These are phyloP conservation scores for Nestor notabilis DNA, from an alignment of 2,113 vertebrate genomes.

Conservation along the genomic window DNA sequence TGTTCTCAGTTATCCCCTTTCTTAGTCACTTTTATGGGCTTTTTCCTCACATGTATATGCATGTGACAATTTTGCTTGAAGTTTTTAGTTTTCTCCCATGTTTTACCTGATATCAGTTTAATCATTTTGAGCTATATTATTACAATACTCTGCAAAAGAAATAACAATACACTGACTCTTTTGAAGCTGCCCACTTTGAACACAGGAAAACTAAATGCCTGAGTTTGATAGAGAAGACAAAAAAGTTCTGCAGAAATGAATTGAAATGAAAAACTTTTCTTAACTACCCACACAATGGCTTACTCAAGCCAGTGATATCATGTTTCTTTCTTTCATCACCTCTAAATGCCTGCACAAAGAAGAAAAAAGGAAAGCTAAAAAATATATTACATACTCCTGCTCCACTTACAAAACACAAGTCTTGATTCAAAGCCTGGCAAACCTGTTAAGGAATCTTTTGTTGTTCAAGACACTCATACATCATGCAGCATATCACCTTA, in stretches of 20 bases:
- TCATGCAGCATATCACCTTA: not conserved
- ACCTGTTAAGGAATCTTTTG: conserved; percentile 21
- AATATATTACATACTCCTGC: not conserved
- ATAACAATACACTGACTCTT: not conserved
- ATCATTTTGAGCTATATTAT: conserved; percentile 7
- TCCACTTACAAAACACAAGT: not conserved
- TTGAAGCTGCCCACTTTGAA: conserved; percentile 29
- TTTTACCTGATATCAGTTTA: not conserved
- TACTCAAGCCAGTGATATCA: not conserved
- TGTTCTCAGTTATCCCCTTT: not conserved
- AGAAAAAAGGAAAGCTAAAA: conserved; percentile 27
- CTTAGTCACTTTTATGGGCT: not conserved
- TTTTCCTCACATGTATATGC: not conserved
- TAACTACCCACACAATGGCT: conserved; percentile 38
- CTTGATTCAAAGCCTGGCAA: conserved; percentile 33
- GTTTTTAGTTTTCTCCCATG: not conserved
- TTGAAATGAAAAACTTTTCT: conserved; percentile 37
- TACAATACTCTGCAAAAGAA: not conserved
- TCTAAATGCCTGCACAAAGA: conserved; percentile 10
- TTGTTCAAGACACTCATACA: conserved; percentile 50
- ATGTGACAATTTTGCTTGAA: not conserved
- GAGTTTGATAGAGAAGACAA: not conserved
- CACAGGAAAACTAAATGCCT: not conserved
- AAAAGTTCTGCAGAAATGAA: conserved; percentile 2
- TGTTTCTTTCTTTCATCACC: conserved; percentile 34